A percentile compares a stretch with the other conserved stretches of the same genome.
These are phyloP conservation scores for Lycorma delicatula DNA, from an alignment of 1,140 invertebrate species.

Conservation along the genomic window DNA sequence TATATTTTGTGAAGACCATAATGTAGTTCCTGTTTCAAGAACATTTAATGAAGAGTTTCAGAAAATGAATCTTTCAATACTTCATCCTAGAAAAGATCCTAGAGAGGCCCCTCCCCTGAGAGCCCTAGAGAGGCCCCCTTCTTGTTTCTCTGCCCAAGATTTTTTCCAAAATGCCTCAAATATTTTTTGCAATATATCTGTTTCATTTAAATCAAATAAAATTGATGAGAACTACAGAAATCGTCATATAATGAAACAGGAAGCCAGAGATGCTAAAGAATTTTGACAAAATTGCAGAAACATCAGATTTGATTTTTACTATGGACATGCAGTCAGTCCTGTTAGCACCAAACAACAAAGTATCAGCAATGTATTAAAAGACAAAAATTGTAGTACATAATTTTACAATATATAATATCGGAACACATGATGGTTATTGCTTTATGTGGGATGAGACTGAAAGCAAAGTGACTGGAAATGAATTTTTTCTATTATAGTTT, in stretches of 20 bases:
- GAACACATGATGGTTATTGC: slow-evolving; percentile 17
- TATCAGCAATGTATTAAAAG: slow-evolving; percentile 11
- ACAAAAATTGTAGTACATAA: slow-evolving; percentile 13
- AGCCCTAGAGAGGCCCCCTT: too few relatives aligned
- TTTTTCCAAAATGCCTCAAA: too few relatives aligned
- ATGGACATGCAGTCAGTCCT: slow-evolving; percentile 28
- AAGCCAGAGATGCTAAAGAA: slow-evolving; percentile 26
- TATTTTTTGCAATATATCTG: too few relatives aligned
- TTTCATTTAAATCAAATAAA: too few relatives aligned
- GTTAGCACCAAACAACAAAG: slow-evolving; percentile 2
- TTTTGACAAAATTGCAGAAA: slow-evolving; percentile 21
- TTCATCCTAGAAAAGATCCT: too few relatives aligned
- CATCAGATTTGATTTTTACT: slow-evolving; percentile 21
- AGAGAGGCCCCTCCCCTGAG: too few relatives aligned
- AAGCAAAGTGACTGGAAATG: slow-evolving; percentile 24
- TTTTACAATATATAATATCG: slow-evolving; percentile 14
- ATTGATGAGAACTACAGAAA: slow-evolving; percentile 28
- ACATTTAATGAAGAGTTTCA: too few relatives aligned
- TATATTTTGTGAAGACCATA: too few relatives aligned
- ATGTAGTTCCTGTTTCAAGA: too few relatives aligned
- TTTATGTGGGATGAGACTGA: slow-evolving; percentile 29
- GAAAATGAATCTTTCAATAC: too few relatives aligned
- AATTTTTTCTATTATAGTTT: slow-evolving; percentile 23
- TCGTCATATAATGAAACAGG: slow-evolving; percentile 27
- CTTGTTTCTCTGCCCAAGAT: too few relatives aligned